Conservation (phyloP, 2,113 vertebrate species). For the Neolamprologus kungweensis region DNA sequence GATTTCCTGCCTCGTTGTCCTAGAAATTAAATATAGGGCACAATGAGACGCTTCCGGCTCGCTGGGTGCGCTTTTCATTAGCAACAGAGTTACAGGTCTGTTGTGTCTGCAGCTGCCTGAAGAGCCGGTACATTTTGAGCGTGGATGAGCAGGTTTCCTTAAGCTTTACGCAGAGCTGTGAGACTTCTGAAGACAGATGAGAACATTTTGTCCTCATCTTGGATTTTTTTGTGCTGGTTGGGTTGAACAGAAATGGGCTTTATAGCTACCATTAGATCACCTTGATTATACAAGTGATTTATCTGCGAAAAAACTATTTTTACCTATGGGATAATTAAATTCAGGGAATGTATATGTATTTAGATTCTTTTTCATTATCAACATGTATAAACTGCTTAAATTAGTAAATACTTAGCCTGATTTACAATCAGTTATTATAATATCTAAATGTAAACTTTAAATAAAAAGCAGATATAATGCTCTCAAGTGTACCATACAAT, state of each 20-base stretch:
- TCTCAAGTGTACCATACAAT: neutral
- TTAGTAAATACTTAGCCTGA: neutral
- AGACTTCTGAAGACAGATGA: neutral
- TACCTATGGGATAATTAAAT: neutral
- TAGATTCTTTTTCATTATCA: neutral
- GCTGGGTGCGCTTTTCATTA: neutral
- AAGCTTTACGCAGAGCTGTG: neutral
- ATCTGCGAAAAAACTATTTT: neutral
- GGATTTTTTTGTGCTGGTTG: neutral
- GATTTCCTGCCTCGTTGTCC: constrained; percentile 10
- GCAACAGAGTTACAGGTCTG: neutral
- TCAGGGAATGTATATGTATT: neutral
- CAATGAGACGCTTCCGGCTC: neutral
- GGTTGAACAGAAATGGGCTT: neutral
- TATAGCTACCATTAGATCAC: neutral
- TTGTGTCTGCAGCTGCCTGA: neutral
- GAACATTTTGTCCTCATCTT: constrained; percentile 14
- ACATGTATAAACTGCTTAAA: neutral
- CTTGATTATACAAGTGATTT: neutral
- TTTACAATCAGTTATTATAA: neutral
- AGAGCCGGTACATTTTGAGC: neutral
- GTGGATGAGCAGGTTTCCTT: neutral
- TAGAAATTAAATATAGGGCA: constrained; percentile 25
- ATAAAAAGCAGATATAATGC: neutral
- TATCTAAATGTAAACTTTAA: neutral